Evolutionary conservation across 2,888 invertebrate species (phyloP), one percentile per base, ranked within the genome.

Genomic region (Amiota minor): DNA sequence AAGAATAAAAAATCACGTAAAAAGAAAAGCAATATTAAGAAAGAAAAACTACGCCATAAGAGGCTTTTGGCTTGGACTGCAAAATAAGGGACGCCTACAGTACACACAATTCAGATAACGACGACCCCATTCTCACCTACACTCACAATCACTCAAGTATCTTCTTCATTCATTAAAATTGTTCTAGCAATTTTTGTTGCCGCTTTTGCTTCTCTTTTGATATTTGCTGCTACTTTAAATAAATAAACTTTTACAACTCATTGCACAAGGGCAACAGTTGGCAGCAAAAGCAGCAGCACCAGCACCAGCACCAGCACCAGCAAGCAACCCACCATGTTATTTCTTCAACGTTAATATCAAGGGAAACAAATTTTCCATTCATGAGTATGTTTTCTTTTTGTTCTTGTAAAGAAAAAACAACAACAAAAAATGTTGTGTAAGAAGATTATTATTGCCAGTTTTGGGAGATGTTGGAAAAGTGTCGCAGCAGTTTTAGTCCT

Each of bases 211-310:
- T 45, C 47, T n/a, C 65, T 47, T 65, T 18, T 64, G 46, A 14
- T 55, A 55, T n/a, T 18, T 16, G 18, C 11, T 47, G 65, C 65
- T 18, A 49, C 65, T 65, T 47, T 65, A 18, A 64, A 46, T 67
- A 68, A 53, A 68, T 53, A 68, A 23, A 50, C 67, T 50, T 68
- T 65, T 53, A 9, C 67, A 68, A 68, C 53, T 50, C 67, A 68
- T 68, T 49, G 53, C 67, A 68, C 67, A 68, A 68, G 67, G 50
- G 67, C 67, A 68, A 68, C 50, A 50, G 50, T 68, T 68, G 50
- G 23, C 67, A 53, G 67, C 20, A 10, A 10, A 20, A 64, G n/a
- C 56, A 50, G n/a, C 50, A 50, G 50, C n/a, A 16, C 55, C 9
- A 18, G 55, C n/a, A 18, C n/a, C n/a, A n/a, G n/a, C n/a, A n/a